Evolutionary conservation across 92 coral and sea anemone species (phyloP), one percentile per base, ranked within the genome.

Genomic region (Actinostola sp.): DNA sequence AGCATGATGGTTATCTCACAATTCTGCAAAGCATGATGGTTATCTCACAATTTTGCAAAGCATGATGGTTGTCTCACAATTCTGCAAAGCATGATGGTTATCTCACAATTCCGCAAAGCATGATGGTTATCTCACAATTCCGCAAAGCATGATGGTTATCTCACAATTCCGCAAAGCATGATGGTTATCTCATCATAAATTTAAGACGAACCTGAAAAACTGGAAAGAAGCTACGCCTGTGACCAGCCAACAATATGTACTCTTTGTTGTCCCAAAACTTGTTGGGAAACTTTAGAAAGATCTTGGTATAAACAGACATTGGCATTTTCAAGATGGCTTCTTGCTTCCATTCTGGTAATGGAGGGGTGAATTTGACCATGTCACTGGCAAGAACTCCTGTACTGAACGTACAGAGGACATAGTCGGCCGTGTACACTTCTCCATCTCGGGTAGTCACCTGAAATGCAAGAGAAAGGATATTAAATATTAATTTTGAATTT

Each of bases 251-350:
- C 44, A 83, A 48, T 34, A 73, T 84, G 39, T 58, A 79, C 27
- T 71, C 82, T 38, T 72, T 48, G 66, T 73, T 61, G 63, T 88
- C 93, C 93, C 93, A 88, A 70, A 88, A 88, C 75, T 84, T 84
- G 19, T 58, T 34, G 2, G 89, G 93, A 63, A 88, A 88, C 70
- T 88, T 83, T 16, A 88, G 49, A 44, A 83, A 88, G 7, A 88
- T 75, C 63, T 79, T 88, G 2, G 93, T 83, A 48, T 83, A 88
- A 28, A 48, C 41, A 0, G 75, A 63, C 75, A 88, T 20, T 6
- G 80, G 89, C 52, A 84, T 34, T 73, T 59, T 71, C 42, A 54
- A 68, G 24, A 92, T 85, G 74, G 93, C 80, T 59, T 88, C 84
- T 63, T 71, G 24, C 50, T 88, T 88, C 93, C 93, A 88, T 19